Percentiles rank a stretch among this genome's conserved stretches.
These are phyloP conservation scores for Tethea ocularis DNA, from an alignment of 2,888 invertebrate genomes.

Conservation along the genomic window DNA sequence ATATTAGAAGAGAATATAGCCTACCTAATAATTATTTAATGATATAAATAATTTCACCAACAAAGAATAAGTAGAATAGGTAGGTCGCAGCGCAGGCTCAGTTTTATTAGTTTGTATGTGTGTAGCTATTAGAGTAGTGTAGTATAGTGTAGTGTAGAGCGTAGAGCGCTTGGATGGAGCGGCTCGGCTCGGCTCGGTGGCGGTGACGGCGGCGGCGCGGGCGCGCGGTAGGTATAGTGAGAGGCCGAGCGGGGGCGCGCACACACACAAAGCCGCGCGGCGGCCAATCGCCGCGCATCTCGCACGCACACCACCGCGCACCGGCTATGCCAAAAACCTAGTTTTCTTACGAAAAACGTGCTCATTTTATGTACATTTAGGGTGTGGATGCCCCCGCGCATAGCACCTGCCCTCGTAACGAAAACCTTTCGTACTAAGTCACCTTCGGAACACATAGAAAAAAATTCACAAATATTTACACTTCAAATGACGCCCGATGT, in stretches of 20 bases:
- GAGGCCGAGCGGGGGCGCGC: slow-evolving; percentile 70
- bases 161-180: slow-evolving; percentile 32
- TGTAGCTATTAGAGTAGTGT: too few species aligned
- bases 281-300: slow-evolving; percentile 69
- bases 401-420: slow-evolving; percentile 31
- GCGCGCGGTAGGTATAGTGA: slow-evolving; percentile 59
- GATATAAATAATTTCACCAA: neutral
- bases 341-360: slow-evolving; percentile 62
- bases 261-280: slow-evolving; percentile 57
- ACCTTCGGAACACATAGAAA: slow-evolving; percentile 43
- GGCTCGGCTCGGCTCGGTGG: slow-evolving; percentile 44
- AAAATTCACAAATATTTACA: slow-evolving; percentile 64
- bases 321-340: slow-evolving; percentile 55
- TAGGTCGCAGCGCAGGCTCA: slow-evolving; percentile 31
- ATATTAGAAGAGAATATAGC: neutral
- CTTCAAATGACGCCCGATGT: slow-evolving; percentile 31
- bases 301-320: slow-evolving; percentile 54
- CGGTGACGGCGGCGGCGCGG: slow-evolving; percentile 50
- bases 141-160: slow-evolving; percentile 3
- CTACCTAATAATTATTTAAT: too few species aligned
- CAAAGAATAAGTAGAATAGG: neutral
- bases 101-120: slow-evolving; percentile 24
- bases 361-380: slow-evolving; percentile 72
- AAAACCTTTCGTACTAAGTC: slow-evolving; percentile 17
- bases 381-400: slow-evolving; percentile 65